These are phyloP conservation scores for Phaetusa simplex DNA, from an alignment of 2,113 vertebrate genomes.

Conservation along the genomic window DNA sequence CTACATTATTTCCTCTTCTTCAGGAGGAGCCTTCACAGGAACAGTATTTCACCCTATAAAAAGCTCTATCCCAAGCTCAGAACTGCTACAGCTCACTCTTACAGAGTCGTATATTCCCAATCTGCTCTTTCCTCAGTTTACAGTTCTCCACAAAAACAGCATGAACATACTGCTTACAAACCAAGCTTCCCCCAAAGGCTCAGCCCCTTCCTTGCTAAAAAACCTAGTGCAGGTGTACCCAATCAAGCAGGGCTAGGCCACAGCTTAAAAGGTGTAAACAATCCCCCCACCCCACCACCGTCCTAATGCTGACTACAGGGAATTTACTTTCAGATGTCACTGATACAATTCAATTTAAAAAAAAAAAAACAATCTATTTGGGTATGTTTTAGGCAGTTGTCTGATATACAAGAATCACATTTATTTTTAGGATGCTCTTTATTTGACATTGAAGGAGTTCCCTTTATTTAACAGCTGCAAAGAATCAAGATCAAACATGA, in stretches of 20 bases:
- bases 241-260: background rate
- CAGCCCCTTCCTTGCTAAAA: background rate
- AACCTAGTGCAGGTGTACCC: background rate
- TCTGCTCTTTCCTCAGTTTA: background rate
- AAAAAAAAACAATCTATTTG: background rate
- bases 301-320: background rate
- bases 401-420: background rate
- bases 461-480: background rate
- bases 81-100: background rate
- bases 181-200: background rate
- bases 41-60: background rate
- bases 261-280: background rate
- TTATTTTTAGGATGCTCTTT: background rate
- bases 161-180: rapidly evolving
- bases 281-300: background rate
- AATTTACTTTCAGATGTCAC: background rate
- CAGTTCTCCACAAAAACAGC: background rate
- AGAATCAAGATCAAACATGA: background rate
- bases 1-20: background rate
- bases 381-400: background rate
- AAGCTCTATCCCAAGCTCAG: background rate
- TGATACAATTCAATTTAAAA: background rate
- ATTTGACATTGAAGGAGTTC: background rate
- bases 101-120: background rate
- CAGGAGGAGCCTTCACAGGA: background rate